phyloP scores from a whole-genome alignment of 2,888 invertebrate species.

The Formica aserva region DNA sequence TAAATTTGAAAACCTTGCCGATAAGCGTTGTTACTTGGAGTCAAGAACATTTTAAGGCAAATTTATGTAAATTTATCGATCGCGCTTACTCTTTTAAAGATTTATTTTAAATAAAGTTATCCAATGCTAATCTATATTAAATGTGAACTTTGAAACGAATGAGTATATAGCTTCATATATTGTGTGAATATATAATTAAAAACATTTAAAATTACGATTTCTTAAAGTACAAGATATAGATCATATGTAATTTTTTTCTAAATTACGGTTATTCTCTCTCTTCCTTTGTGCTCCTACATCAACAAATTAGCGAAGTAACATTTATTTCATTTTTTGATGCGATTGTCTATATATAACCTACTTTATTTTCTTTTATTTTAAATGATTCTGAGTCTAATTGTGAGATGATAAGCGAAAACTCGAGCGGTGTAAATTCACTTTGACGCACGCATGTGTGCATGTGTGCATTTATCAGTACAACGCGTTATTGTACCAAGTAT shows the following conservation, averaged over 20 bases:
- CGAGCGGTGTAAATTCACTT: conserved; percentile 1
- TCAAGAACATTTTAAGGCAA: not conserved
- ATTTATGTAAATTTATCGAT: conserved; percentile 3
- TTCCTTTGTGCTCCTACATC: not conserved
- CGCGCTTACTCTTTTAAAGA: not conserved
- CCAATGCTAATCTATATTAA: not conserved
- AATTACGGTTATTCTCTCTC: not conserved
- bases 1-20: not conserved
- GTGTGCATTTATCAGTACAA: conserved; percentile 51
- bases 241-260: not conserved
- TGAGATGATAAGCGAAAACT: conserved; percentile 25
- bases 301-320: not conserved
- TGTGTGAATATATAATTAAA: not conserved
- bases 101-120: not conserved
- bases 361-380: conserved; percentile 1
- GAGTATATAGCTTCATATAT: not conserved
- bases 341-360: not conserved
- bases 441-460: conserved; percentile 1
- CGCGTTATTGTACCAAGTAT: conserved; percentile 59
- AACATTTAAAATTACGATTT: not conserved
- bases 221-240: not conserved
- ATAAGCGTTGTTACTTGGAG: not conserved
- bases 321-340: not conserved
- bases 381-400: not conserved
- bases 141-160: not conserved